Evolutionary conservation across 2,113 vertebrate species (phyloP).

Genomic region (Petrocephalus zakoni): DNA sequence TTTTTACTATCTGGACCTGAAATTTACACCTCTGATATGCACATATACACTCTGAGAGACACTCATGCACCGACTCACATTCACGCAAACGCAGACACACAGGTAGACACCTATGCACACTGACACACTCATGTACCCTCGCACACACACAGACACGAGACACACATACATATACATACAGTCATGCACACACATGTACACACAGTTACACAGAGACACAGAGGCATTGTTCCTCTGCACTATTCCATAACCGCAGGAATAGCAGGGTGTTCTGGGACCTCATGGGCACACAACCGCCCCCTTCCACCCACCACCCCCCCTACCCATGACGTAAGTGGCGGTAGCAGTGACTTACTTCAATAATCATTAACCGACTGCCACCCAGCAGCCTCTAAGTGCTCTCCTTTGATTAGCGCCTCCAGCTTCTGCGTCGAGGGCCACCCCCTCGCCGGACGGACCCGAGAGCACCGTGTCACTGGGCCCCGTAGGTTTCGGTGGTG

Average conservation of each 20-base stretch:
- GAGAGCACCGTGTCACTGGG: constrained; percentile 29
- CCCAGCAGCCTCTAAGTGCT: constrained; percentile 20
- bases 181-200: constrained; percentile 7
- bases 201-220: constrained; percentile 20
- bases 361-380: constrained; percentile 44
- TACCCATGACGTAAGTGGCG: constrained; percentile 37
- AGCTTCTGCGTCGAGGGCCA: not conserved
- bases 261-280: constrained; percentile 25
- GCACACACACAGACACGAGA: not conserved
- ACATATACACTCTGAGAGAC: not conserved
- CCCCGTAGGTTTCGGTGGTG: constrained; percentile 39
- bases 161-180: not conserved
- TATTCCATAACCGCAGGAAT: constrained; percentile 28
- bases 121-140: not conserved
- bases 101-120: not conserved
- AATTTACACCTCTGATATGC: no score
- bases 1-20: no score
- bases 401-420: constrained; percentile 1
- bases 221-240: constrained; percentile 31
- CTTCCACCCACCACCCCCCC: no score
- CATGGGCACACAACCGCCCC: not conserved
- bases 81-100: not conserved
- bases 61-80: not conserved
- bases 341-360: constrained; percentile 36
- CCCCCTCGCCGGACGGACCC: constrained; percentile 37